Evolutionary conservation across 2,797 vertebrate genomes (phyloP).

Genomic region (Rachycentron canadum): DNA sequence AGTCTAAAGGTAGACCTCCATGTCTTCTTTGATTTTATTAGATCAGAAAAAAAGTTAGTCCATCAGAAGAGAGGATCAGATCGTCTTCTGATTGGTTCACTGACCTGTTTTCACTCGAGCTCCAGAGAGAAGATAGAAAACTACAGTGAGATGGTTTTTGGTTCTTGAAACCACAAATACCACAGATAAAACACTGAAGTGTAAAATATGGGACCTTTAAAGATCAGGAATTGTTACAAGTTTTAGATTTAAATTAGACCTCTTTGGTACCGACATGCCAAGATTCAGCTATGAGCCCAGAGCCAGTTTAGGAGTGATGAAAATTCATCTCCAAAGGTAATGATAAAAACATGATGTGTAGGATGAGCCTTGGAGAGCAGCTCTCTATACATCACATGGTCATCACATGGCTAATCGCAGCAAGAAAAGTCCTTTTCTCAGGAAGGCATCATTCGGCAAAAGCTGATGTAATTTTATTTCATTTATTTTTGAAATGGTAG

Average conservation of each 20-base stretch:
- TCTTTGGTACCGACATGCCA: neutral
- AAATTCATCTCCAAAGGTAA: neutral
- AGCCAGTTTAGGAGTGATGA: neutral
- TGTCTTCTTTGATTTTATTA: too few relatives aligned
- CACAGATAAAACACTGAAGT: too few relatives aligned
- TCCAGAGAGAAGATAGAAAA: too few relatives aligned
- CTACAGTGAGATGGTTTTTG: too few relatives aligned
- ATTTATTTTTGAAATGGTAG: neutral
- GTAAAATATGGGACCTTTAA: neutral
- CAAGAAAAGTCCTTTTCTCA: neutral
- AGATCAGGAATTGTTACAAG: neutral
- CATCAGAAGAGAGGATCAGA: too few relatives aligned
- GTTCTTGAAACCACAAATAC: too few relatives aligned
- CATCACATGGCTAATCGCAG: neutral
- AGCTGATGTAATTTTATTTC: neutral
- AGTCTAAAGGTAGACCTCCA: too few relatives aligned
- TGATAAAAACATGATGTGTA: neutral
- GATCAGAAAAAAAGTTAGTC: too few relatives aligned
- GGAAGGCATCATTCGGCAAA: neutral
- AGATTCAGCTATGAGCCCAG: neutral
- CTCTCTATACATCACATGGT: neutral
- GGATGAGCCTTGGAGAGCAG: neutral
- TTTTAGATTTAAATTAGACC: neutral
- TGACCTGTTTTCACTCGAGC: too few relatives aligned
- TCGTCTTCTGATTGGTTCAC: too few relatives aligned